Percentiles rank a stretch among this genome's conserved stretches.
These are phyloP conservation scores for Glossophaga mutica DNA, from an alignment of 2,797 vertebrate species.

Conservation along the genomic window DNA sequence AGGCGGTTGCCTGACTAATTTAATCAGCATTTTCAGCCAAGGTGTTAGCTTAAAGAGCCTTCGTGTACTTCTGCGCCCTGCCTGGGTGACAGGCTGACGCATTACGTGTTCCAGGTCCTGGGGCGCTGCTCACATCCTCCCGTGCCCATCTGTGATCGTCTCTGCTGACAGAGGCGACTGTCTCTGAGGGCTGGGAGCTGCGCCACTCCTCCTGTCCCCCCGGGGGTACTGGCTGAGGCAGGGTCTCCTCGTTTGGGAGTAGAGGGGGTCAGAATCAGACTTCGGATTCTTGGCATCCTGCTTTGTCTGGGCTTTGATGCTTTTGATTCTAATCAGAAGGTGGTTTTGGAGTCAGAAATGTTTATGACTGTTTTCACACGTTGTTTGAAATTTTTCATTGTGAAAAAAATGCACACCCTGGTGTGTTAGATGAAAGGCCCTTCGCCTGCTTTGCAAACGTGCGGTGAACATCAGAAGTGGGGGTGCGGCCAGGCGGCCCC, in stretches of 20 bases:
- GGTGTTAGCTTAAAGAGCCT: background rate
- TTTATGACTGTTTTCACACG: background rate
- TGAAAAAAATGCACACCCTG: fast-evolving
- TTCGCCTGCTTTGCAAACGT: fast-evolving
- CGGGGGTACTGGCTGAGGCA: fast-evolving
- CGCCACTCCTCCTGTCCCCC: background rate
- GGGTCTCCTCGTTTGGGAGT: background rate
- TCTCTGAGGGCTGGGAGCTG: background rate
- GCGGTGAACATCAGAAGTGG: fast-evolving
- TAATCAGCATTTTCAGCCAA: background rate
- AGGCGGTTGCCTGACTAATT: background rate
- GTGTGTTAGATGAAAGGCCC: background rate
- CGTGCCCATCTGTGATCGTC: fast-evolving
- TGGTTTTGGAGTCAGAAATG: background rate
- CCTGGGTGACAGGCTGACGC: background rate
- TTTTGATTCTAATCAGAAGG: fast-evolving
- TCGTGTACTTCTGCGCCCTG: background rate
- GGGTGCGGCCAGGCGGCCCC: background rate
- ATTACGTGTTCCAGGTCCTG: background rate
- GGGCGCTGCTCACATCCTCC: background rate
- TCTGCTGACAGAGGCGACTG: fast-evolving
- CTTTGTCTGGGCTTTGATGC: background rate
- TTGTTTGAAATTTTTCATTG: background rate
- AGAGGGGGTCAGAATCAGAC: background rate
- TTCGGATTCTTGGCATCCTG: background rate